A percentile compares a stretch with the other conserved stretches of the same genome.
phyloP scores from a whole-genome alignment of 2,113 vertebrate genomes.

The Solea solea region DNA sequence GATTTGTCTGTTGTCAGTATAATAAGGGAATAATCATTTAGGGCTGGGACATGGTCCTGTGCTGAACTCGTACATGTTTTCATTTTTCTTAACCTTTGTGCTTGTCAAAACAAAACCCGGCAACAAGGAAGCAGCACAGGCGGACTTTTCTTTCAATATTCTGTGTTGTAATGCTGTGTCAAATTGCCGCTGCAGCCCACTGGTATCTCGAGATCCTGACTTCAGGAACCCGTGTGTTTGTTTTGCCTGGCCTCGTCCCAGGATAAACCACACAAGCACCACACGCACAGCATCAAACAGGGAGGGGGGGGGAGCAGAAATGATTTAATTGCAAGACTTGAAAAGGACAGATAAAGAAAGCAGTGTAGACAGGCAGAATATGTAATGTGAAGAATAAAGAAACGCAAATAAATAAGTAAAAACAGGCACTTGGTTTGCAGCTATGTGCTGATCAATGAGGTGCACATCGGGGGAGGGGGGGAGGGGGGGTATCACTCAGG shows the following conservation, averaged over 20 bases:
- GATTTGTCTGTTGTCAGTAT: slow-evolving; percentile 1
- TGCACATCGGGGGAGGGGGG: slow-evolving; percentile 1
- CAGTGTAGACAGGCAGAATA: slow-evolving; percentile 7
- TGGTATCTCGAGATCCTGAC: slow-evolving; percentile 15
- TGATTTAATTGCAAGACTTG: slow-evolving; percentile 50
- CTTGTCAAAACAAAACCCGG: slow-evolving; percentile 16
- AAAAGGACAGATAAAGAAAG: slow-evolving; percentile 21
- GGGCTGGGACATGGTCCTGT: background rate
- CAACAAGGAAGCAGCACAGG: background rate
- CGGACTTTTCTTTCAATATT: background rate
- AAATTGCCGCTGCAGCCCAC: slow-evolving; percentile 8
- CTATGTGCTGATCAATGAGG: slow-evolving; percentile 26
- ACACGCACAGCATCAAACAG: slow-evolving; percentile 43
- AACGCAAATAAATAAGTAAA: background rate
- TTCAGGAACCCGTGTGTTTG: slow-evolving; percentile 46
- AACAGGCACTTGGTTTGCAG: slow-evolving; percentile 14
- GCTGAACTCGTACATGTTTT: slow-evolving; percentile 4
- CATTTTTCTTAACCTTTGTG: slow-evolving; percentile 1
- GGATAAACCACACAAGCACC: slow-evolving; percentile 20
- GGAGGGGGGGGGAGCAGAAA: slow-evolving; percentile 20
- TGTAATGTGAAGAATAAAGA: background rate
- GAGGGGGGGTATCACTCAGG: slow-evolving; percentile 9
- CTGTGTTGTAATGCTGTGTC: background rate
- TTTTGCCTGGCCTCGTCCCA: slow-evolving; percentile 54
- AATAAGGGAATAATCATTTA: background rate